Evolutionary conservation across 2,113 vertebrate species (phyloP).

Genomic region (Calypte anna): DNA sequence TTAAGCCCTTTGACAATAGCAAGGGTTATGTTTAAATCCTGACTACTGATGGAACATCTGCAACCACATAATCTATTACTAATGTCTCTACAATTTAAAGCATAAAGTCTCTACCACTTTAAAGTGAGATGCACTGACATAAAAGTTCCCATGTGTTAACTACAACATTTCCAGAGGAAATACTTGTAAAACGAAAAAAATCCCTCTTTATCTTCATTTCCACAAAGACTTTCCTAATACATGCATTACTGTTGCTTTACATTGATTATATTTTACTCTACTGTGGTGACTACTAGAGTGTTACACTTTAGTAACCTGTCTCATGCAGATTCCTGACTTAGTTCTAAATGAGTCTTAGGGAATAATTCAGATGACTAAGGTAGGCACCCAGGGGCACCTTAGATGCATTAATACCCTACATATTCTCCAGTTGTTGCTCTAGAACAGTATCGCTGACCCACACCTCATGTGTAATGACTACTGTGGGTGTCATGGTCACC

Average conservation of each 20-base stretch:
- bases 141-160: not conserved
- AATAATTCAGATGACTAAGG: not conserved
- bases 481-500: not conserved
- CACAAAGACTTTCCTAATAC: not conserved
- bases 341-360: not conserved
- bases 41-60: not conserved
- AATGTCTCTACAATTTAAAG: not conserved
- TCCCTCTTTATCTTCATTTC: not conserved
- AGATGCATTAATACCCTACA: not conserved
- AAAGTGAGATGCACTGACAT: not conserved
- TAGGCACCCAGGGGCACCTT: not conserved
- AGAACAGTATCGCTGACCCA: not conserved
- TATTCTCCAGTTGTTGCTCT: not conserved
- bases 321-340: not conserved
- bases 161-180: not conserved
- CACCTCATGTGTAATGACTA: accelerated
- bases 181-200: not conserved
- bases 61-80: not conserved
- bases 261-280: not conserved
- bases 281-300: accelerated
- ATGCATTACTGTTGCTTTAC: not conserved
- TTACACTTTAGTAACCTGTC: accelerated
- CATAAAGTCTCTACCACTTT: not conserved
- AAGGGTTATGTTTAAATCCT: not conserved
- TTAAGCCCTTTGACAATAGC: not conserved